Conservation (phyloP, 1,140 invertebrate species). For the Achroia grisella region DNA sequence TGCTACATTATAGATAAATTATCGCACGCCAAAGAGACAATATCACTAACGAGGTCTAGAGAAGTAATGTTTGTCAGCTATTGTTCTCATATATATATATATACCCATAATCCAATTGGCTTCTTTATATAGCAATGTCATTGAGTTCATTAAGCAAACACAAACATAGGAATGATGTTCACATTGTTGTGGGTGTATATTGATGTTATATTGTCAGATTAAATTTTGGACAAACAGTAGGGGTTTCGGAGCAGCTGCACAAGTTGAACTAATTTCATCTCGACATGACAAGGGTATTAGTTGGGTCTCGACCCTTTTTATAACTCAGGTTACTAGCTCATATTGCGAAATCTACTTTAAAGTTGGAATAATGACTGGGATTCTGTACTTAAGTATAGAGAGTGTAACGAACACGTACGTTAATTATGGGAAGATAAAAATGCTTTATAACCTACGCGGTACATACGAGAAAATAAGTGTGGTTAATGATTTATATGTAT, state of each 20-base stretch:
- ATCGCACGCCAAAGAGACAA: too few relatives aligned
- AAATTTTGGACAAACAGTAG: constrained; percentile 58
- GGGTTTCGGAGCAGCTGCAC: constrained; percentile 53
- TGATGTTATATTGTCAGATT: constrained; percentile 51
- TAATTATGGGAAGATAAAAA: too few relatives aligned
- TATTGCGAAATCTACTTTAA: constrained; percentile 20
- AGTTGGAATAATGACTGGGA: background rate
- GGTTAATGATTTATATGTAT: too few relatives aligned
- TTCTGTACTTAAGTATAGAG: too few relatives aligned
- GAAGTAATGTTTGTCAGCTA: too few relatives aligned
- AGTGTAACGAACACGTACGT: constrained; percentile 10
- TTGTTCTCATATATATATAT: too few relatives aligned
- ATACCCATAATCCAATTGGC: background rate
- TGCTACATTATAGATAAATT: too few relatives aligned
- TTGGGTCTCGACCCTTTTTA: constrained; percentile 63
- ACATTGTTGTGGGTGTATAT: constrained; percentile 22
- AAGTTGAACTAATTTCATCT: constrained; percentile 64
- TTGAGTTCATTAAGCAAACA: constrained; percentile 7
- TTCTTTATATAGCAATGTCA: background rate
- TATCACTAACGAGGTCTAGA: too few relatives aligned
- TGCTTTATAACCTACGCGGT: too few relatives aligned
- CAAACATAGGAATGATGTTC: constrained; percentile 7
- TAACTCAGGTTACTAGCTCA: constrained; percentile 46
- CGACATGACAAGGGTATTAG: constrained; percentile 69
- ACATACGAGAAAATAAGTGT: too few relatives aligned